phyloP scores from a whole-genome alignment of 2,888 invertebrate species.

The Sinopyrophorus schimmeli region DNA sequence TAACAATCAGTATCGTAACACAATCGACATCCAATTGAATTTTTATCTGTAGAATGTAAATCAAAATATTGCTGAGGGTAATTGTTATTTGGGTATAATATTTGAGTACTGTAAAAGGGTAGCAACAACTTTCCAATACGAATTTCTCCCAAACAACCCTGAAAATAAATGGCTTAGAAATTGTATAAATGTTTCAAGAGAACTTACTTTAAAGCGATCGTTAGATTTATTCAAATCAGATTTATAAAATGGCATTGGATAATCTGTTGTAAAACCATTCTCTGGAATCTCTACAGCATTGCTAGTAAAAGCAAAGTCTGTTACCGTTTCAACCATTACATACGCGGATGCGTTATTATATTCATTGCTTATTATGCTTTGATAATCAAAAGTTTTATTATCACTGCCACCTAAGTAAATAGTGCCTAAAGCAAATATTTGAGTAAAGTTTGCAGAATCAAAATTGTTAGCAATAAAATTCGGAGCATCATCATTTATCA shows the following conservation, averaged over 20 bases:
- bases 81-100: conserved; percentile 68
- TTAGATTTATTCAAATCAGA: conserved; percentile 47
- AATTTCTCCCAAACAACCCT: conserved; percentile 89
- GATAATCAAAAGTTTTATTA: conserved; percentile 49
- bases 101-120: conserved; percentile 79
- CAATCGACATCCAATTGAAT: conserved; percentile 72
- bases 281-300: conserved; percentile 48
- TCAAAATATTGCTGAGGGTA: conserved; percentile 52
- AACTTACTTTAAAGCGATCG: conserved; percentile 47
- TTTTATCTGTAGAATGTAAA: conserved; percentile 49
- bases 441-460: conserved; percentile 59
- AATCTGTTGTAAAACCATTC: conserved; percentile 39
- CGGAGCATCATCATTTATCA: conserved; percentile 58
- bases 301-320: conserved; percentile 44
- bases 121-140: conserved; percentile 80
- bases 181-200: background rate
- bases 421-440: conserved; percentile 57
- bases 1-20: conserved; percentile 80
- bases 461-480: conserved; percentile 57
- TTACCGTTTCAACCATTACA: conserved; percentile 47
- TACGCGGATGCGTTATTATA: conserved; percentile 47
- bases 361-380: conserved; percentile 44
- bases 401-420: conserved; percentile 59
- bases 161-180: too few relatives aligned
- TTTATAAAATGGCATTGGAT: conserved; percentile 43